Conservation (phyloP, 2,797 vertebrate species). For the Melanotaenia boesemani region DNA sequence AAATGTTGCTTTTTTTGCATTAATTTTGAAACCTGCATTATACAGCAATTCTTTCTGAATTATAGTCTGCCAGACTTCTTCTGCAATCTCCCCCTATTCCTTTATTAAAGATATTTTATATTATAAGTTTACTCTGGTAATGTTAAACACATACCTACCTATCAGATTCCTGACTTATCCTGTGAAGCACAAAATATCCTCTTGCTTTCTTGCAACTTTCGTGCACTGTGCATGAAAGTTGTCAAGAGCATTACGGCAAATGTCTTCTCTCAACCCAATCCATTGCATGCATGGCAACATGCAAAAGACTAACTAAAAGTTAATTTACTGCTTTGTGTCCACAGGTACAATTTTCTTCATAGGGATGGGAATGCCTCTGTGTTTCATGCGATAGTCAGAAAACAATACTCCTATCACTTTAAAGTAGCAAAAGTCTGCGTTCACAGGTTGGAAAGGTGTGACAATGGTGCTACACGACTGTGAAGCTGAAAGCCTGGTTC, state of each 20-base stretch:
- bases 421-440: too few relatives aligned
- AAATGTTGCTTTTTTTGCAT: too few relatives aligned
- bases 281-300: not conserved
- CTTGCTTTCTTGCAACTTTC: not conserved
- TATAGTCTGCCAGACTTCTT: not conserved
- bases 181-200: not conserved
- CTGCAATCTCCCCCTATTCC: not conserved
- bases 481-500: not conserved
- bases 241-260: not conserved
- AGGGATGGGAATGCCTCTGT: too few relatives aligned
- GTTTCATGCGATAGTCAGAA: too few relatives aligned
- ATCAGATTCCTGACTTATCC: not conserved
- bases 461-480: not conserved
- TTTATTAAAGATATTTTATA: not conserved
- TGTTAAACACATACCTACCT: not conserved
- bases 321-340: not conserved
- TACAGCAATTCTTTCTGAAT: too few relatives aligned
- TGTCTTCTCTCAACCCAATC: not conserved
- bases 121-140: not conserved
- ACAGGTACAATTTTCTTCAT: not conserved
- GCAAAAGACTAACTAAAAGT: too few relatives aligned
- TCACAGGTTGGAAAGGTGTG: not conserved
- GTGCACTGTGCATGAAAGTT: not conserved
- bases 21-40: too few relatives aligned
- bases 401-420: too few relatives aligned